Evolutionary conservation across 2,797 vertebrate genomes (phyloP).

Genomic region (Aselliscus stoliczkanus): DNA sequence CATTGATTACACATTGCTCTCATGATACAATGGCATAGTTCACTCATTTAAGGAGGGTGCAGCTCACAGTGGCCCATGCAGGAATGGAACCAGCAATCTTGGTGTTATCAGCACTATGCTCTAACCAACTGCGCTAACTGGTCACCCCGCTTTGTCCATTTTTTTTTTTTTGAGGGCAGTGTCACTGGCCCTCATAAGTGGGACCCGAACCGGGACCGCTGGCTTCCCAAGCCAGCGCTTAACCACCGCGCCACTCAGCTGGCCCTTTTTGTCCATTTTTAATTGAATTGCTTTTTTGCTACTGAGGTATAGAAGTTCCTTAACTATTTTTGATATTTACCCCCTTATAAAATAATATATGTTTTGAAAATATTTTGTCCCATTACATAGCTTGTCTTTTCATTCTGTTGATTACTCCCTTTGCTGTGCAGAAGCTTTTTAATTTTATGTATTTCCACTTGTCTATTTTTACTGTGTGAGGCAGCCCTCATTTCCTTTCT

Average conservation of each 20-base stretch:
- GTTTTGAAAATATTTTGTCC: background rate
- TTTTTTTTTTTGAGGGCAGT: too few relatives aligned
- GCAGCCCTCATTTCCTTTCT: background rate
- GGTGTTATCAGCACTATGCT: too few relatives aligned
- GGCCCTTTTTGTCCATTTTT: background rate
- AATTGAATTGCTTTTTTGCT: background rate
- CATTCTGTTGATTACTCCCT: background rate
- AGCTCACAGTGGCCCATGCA: too few relatives aligned
- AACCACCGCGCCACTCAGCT: too few relatives aligned
- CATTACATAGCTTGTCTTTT: background rate
- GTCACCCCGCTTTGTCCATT: background rate
- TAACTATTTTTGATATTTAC: background rate
- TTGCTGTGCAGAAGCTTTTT: background rate
- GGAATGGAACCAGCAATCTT: too few relatives aligned
- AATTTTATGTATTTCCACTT: background rate
- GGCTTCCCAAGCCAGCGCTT: too few relatives aligned
- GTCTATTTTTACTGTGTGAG: background rate
- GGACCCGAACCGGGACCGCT: too few relatives aligned
- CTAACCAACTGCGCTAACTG: too few relatives aligned
- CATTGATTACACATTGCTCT: too few relatives aligned
- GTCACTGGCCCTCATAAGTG: too few relatives aligned
- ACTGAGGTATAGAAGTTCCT: background rate
- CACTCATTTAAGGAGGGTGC: too few relatives aligned
- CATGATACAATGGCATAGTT: too few relatives aligned
- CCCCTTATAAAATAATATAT: background rate